Conservation (phyloP, 2,113 vertebrate genomes). For the Pandion haliaetus region DNA sequence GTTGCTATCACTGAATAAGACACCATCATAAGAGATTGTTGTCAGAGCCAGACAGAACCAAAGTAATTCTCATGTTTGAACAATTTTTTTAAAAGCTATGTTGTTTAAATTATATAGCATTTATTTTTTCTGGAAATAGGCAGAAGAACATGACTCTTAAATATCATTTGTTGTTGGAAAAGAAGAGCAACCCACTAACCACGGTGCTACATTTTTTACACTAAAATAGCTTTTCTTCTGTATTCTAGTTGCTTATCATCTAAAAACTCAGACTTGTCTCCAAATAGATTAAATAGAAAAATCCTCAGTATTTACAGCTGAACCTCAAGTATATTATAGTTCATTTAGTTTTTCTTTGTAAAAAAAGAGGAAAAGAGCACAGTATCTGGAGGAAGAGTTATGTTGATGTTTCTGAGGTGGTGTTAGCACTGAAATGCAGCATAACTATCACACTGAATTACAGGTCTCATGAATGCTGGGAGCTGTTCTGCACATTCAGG, state of each 20-base stretch:
- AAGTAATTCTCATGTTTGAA: neutral
- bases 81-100: neutral
- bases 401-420: neutral
- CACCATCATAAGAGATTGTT: neutral
- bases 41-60: neutral
- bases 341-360: neutral
- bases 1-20: neutral
- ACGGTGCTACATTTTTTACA: rapidly evolving
- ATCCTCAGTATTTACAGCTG: neutral
- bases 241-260: neutral
- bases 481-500: neutral
- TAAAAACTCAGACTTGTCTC: neutral
- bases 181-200: neutral
- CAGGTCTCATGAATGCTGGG: neutral
- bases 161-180: neutral
- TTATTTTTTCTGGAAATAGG: neutral
- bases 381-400: neutral
- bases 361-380: neutral
- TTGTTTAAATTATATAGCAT: neutral
- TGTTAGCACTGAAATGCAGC: neutral
- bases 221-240: neutral
- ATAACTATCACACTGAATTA: neutral
- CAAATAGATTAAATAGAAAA: neutral
- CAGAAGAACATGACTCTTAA: neutral
- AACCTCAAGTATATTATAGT: neutral